Percentiles rank a stretch among this genome's conserved stretches.
These are phyloP conservation scores for Lampris incognitus DNA, from an alignment of 2,113 vertebrate genomes.

Conservation along the genomic window DNA sequence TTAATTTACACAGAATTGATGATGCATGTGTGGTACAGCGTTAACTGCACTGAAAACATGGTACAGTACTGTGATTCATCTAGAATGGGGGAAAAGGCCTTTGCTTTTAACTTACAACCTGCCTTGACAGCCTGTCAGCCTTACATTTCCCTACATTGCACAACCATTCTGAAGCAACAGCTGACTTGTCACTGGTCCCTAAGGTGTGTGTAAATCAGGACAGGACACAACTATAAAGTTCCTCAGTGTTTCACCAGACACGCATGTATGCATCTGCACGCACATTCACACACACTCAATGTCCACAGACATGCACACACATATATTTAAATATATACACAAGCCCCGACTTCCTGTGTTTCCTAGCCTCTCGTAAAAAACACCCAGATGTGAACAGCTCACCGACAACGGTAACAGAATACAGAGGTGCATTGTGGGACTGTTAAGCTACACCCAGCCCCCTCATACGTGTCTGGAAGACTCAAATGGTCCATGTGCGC, in stretches of 20 bases:
- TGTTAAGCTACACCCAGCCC: conserved; percentile 28
- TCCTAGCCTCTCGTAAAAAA: conserved; percentile 74
- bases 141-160: conserved; percentile 24
- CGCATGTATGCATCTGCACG: conserved; percentile 16
- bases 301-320: conserved; percentile 23
- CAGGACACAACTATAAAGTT: conserved; percentile 65
- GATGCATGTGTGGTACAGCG: not conserved
- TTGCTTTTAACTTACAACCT: conserved; percentile 1
- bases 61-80: not conserved
- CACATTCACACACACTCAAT: conserved; percentile 1
- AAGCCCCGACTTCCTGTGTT: conserved; percentile 73
- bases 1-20: conserved; percentile 16
- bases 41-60: not conserved
- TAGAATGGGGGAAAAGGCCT: conserved; percentile 26
- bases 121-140: conserved; percentile 22
- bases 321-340: conserved; percentile 22
- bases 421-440: conserved; percentile 78
- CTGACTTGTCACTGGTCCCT: conserved; percentile 45
- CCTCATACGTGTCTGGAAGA: conserved; percentile 29
- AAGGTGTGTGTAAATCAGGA: conserved; percentile 52
- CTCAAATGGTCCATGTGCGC: conserved; percentile 1
- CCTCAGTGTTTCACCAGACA: conserved; percentile 63
- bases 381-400: conserved; percentile 78
- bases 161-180: conserved; percentile 23
- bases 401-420: conserved; percentile 60